Evolutionary conservation across 2,888 invertebrate species (phyloP), one percentile per base, ranked within the genome.

Genomic region (Subacronicta megacephala): DNA sequence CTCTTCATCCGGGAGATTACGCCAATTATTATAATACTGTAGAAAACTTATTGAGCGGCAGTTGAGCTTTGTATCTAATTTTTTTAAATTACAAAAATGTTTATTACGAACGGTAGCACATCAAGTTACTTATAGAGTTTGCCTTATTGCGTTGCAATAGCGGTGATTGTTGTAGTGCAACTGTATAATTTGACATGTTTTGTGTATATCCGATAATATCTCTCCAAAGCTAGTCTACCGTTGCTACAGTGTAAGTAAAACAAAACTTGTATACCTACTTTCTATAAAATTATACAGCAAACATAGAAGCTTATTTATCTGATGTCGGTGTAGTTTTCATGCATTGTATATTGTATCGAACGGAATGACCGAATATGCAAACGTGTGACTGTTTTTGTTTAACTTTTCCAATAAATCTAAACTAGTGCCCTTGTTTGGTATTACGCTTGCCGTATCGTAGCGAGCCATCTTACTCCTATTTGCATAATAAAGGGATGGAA

Each of bases 401-500:
- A 74, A 72, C 69, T 72, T 68, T 50, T 7, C 36, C 33, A 59
- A 73, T 75, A 68, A 75, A 75, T 73, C 69, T 62, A 59, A 68
- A 68, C 58, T 60, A 72, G 62, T 62, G 41, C 49, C 72, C 47
- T 60, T 67, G 50, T 72, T 63, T 35, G 31, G 37, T 63, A 58
- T 63, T 50, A 50, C 31, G 20, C 26, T 45, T 46, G 17, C 36
- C 38, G 42, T 63, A 73, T 75, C 73, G 59, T 31, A 43, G 23
- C 54, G 26, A 54, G 52, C 50, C 56, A 73, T 73, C 76, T 73
- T 62, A 60, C 52, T 47, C 18, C 43, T 51, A 72, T 73, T 73
- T 75, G 70, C 73, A 73, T 73, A 72, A 64, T 73, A 75, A 72
- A 75, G 59, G 76, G 69, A 75, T 63, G 38, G 56, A 54, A 54